Conservation (phyloP, 1,140 invertebrate species). For the Zophobas morio region DNA sequence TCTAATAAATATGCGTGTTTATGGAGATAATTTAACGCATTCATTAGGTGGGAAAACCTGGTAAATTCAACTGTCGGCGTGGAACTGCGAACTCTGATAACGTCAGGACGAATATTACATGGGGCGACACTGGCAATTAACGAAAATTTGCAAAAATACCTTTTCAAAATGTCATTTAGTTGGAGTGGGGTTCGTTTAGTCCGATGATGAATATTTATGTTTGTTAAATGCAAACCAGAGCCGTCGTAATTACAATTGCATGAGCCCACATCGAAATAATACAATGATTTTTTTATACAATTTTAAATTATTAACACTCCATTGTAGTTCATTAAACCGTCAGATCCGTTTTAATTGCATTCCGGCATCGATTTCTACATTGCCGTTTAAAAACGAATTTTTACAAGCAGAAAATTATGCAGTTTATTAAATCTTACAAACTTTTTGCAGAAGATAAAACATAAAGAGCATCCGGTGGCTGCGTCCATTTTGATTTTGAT, state of each 20-base stretch:
- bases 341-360: background rate
- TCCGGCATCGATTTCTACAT: too few relatives aligned
- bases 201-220: constrained; percentile 49
- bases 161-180: constrained; percentile 51
- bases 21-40: constrained; percentile 48
- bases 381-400: too few relatives aligned
- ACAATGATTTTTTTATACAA: constrained; percentile 21
- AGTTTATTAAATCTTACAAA: too few relatives aligned
- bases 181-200: constrained; percentile 39
- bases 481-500: constrained; percentile 14
- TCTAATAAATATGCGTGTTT: constrained; percentile 53
- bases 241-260: constrained; percentile 40
- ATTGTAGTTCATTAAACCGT: constrained; percentile 3
- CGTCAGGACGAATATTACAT: constrained; percentile 44
- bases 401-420: too few relatives aligned
- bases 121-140: constrained; percentile 45
- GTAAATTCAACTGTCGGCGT: constrained; percentile 39
- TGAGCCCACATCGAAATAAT: constrained; percentile 46
- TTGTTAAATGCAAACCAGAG: constrained; percentile 41
- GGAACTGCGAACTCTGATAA: constrained; percentile 48
- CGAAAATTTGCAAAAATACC: constrained; percentile 47
- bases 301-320: constrained; percentile 25
- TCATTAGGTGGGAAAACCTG: constrained; percentile 48
- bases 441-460: too few relatives aligned
- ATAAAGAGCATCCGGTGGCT: background rate